Evolutionary conservation across 2,797 vertebrate genomes (phyloP), one percentile per base, ranked within the genome.

Genomic region (Masticophis lateralis): DNA sequence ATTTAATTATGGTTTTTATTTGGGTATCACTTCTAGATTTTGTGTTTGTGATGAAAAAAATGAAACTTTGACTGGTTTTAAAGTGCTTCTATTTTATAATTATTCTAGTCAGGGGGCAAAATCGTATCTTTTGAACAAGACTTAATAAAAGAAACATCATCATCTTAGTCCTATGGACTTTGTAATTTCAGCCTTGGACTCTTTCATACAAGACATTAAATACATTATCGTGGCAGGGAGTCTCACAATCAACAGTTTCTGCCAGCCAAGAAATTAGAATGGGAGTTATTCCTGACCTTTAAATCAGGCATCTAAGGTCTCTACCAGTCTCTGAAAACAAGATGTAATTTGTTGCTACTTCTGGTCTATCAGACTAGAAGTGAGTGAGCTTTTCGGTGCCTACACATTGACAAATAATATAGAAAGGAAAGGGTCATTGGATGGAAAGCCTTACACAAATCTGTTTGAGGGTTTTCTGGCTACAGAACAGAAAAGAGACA

Each of bases 141-240:
- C 47, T 79, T 37, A 8, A 91, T 63, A 74, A 88, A 93, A 91
- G 53, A 88, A 28, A 28, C 20, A 56, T 12, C 27, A 27, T 79
- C 90, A 93, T 93, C 28, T 56, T 56, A 51, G 55, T 22, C 43
- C 86, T 91, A 25, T 93, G 63, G 61, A 79, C 53, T 88, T 74
- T 69, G 89, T 63, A 63, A 59, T 90, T 66, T 90, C 18, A 91
- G 83, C 11, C 28, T 27, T 79, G 90, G 32, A 59, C 25, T 32
- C 16, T 91, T 53, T 91, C 63, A 37, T 10, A 22, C 37, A 79
- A 79, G 74, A 47, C 20, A 43, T 79, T 43, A 79, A 79, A 79
- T 79, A 22, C 11, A 79, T 79, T 79, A 79, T 79, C 11, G 74
- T 25, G 74, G 74, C 37, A 47, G 37, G 37, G 37, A 47, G 28